Evolutionary conservation across 2,888 invertebrate genomes (phyloP), one percentile per base, ranked within the genome.

Genomic region (Bimastos eiseni): DNA sequence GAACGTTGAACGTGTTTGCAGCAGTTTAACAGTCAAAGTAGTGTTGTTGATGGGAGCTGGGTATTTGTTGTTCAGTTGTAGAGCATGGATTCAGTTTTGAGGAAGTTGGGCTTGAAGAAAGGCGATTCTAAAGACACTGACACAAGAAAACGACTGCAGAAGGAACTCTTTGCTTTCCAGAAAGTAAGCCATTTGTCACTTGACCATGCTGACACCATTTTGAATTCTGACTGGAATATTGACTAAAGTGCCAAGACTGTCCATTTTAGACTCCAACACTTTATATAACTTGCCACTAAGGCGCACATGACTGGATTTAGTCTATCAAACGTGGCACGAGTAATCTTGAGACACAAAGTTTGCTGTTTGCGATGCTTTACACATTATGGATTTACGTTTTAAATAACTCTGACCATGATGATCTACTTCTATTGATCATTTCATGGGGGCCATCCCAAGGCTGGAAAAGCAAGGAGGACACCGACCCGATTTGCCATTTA

Each of bases 161-260:
- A 98, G 95, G 98, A 98, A 95, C 96, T 98, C 92, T 98, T 98
- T 95, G 97, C 97, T 83, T 98, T 97, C 95, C 97, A 97, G 95
- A 97, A 98, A 97, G 98, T 98, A 96, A 96, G 96, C 41, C 15
- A 30, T 88, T 86, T 44, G 44, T 44, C 44, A 15, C 44, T 36
- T 84, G 17, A 86, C 24, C 49, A 6, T 49, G 11, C 24, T 33
- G 88, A 88, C 38, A 37, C 24, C 3, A 11, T 88, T 6, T 34
- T 88, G 88, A 88, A 34, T 88, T n/a, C 30, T 15, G n/a, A 88
- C 36, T 11, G 15, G 1, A 15, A 17, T n/a, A 70, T 49, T 49
- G 49, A 49, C 49, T 49, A 21, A 49, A 24, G 13, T n/a, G n/a
- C 70, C n/a, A 13, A 17, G 70, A 70, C 30, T 30, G 55, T 70